These are phyloP conservation scores for Trogon melanurus DNA, from an alignment of 2,113 vertebrate genomes.

Conservation along the genomic window DNA sequence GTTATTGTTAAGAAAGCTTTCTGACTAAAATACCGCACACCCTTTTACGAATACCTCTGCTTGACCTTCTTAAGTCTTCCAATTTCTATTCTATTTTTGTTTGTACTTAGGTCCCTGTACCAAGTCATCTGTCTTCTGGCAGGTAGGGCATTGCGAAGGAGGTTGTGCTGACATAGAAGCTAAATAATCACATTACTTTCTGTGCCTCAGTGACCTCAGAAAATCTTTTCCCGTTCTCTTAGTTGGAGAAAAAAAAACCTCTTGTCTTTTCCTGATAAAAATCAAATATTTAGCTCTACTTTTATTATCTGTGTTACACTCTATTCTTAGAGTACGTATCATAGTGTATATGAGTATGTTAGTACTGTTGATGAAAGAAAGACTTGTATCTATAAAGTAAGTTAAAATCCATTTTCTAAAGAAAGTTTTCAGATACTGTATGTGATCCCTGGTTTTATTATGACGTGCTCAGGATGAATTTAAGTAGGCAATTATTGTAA, in stretches of 20 bases:
- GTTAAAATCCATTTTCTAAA: background rate
- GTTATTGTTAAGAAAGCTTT: background rate
- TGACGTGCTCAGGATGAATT: background rate
- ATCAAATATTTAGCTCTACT: background rate
- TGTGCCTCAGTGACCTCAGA: conserved; percentile 54
- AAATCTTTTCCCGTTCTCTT: conserved; percentile 31
- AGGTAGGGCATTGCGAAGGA: conserved; percentile 35
- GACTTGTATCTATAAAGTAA: background rate
- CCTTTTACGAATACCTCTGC: background rate
- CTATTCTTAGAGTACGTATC: background rate
- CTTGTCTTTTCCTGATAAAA: conserved; percentile 9
- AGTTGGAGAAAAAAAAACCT: background rate
- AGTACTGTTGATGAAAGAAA: background rate
- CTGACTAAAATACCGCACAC: background rate
- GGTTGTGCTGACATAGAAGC: conserved; percentile 59
- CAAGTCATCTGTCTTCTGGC: conserved; percentile 54
- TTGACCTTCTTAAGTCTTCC: conserved; percentile 51
- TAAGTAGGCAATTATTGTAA: background rate
- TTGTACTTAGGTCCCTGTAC: conserved; percentile 24
- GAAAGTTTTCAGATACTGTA: background rate
- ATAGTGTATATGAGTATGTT: background rate
- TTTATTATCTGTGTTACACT: background rate
- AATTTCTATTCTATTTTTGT: conserved; percentile 59
- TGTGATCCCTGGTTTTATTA: background rate
- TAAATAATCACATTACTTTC: conserved; percentile 65